These are phyloP conservation scores for Vespertilio murinus DNA, from an alignment of 2,797 vertebrate species.

Conservation along the genomic window DNA sequence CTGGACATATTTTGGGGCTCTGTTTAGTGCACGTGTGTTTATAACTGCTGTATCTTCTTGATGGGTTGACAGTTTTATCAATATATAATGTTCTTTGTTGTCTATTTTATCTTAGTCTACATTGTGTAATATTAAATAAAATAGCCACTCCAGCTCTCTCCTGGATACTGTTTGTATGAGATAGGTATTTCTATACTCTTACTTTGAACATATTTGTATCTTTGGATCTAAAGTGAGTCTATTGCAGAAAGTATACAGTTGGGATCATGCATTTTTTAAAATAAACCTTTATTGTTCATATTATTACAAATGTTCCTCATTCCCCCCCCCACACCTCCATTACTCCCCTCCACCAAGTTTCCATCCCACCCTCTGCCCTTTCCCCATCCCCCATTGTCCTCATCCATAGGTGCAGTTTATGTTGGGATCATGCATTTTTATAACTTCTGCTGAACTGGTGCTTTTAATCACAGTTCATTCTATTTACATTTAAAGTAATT, in stretches of 20 bases:
- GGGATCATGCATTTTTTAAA: slow-evolving; percentile 11
- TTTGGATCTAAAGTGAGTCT: not conserved
- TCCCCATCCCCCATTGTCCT: too few species aligned
- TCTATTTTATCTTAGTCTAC: slow-evolving; percentile 7
- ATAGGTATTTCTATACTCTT: not conserved
- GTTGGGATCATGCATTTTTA: slow-evolving; percentile 23
- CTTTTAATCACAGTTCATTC: slow-evolving; percentile 24
- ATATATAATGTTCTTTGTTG: not conserved
- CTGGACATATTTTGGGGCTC: not conserved
- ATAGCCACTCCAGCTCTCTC: not conserved
- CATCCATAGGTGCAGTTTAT: too few species aligned
- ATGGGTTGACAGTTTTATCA: slow-evolving; percentile 12
- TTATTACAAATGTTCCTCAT: too few species aligned
- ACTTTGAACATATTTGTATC: not conserved
- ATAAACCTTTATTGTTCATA: too few species aligned
- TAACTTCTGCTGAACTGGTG: slow-evolving; percentile 9
- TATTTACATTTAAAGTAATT: slow-evolving; percentile 26
- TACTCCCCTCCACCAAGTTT: too few species aligned
- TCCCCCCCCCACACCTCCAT: too few species aligned
- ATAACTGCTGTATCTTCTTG: not conserved
- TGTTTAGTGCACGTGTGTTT: not conserved
- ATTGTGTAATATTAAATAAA: not conserved
- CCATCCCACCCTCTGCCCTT: too few species aligned
- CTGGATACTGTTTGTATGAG: not conserved
- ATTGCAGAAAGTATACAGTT: not conserved